Base-by-base conservation (phyloP, 2,113 vertebrate species). In the Tauraco erythrolophus region DNA sequence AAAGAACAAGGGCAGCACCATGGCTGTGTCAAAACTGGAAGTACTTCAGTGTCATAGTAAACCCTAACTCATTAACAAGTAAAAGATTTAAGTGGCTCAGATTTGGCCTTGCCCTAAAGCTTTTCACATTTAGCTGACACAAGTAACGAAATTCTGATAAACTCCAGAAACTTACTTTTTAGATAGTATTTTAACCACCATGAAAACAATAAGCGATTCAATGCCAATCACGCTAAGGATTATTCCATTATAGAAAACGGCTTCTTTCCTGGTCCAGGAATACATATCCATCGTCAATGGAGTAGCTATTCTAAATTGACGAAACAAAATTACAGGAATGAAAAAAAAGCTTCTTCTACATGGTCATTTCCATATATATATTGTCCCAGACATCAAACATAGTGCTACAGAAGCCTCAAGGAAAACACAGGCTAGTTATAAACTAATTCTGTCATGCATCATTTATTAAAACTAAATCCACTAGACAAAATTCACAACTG, bases 241-340 rank as follows among this genome's bases (percentile, higher is more conserved):
- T 95, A 99, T 97, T 84, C 99, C 99, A 43, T 99, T 99, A 95
- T 99, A 99, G 24, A 99, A 97, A n/a, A 99, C 99, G 0, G 99
- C 99, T 92, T 99, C 95, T 84, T 98, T 98, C 83, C 99, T 98
- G 17, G 98, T 99, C 99, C 99, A 99, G 31, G 99, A 98, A 70
- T 99, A 99, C 99, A 99, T 99, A 95, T 99, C 99, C 99, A 99
- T 99, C 1, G 99, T 99, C 88, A 99, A 31, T 7, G 99, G 99
- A 31, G 99, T 99, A 57, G 99, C 94, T 76, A 99, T 99, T 33
- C 99, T 99, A 95, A 74, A 92, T 66, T 4, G 53, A 84, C 66
- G 95, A 83, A 94, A 89, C 6, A 94, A 68, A 89, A 91, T 46
- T 1, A 80, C 28, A 79, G 58, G 11, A 16, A 65, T 60, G 43